Evolutionary conservation across 2,888 invertebrate species (phyloP).

Genomic region (Ichneumoninae sp.): DNA sequence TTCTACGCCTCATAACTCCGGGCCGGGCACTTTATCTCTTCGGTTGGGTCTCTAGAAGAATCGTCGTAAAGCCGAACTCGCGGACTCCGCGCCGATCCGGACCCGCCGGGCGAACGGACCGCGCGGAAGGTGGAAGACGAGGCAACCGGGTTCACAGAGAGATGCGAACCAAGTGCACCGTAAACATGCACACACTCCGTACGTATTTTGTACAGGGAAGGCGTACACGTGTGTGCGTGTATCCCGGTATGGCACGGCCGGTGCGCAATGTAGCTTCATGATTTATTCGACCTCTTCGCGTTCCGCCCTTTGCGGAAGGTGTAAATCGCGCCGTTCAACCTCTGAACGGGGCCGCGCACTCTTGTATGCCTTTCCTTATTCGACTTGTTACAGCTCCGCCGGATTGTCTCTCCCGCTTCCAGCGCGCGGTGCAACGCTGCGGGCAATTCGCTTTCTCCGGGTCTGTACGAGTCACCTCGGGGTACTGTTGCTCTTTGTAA

Average conservation of each 20-base stretch:
- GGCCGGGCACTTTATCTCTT: slow-evolving; percentile 55
- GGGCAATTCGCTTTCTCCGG: slow-evolving; percentile 35
- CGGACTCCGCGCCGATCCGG: slow-evolving; percentile 18
- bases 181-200: not conserved
- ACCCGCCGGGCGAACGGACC: slow-evolving; percentile 22
- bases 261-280: slow-evolving; percentile 63
- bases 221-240: not conserved
- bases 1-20: slow-evolving; percentile 49
- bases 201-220: not conserved
- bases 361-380: slow-evolving; percentile 25
- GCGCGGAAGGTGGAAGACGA: slow-evolving; percentile 16
- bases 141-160: slow-evolving; percentile 1
- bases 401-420: slow-evolving; percentile 9
- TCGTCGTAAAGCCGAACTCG: slow-evolving; percentile 58
- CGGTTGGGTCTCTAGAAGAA: slow-evolving; percentile 45
- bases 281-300: slow-evolving; percentile 72
- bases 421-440: not conserved
- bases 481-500: slow-evolving; percentile 30
- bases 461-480: slow-evolving; percentile 51
- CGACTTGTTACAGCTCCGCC: slow-evolving; percentile 9
- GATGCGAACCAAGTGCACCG: not conserved
- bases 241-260: slow-evolving; percentile 30
- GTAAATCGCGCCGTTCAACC: slow-evolving; percentile 72
- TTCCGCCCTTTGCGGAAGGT: slow-evolving; percentile 72
- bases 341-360: slow-evolving; percentile 39